Base-by-base conservation (phyloP, 2,888 invertebrate species). In the Lottia scabra region DNA sequence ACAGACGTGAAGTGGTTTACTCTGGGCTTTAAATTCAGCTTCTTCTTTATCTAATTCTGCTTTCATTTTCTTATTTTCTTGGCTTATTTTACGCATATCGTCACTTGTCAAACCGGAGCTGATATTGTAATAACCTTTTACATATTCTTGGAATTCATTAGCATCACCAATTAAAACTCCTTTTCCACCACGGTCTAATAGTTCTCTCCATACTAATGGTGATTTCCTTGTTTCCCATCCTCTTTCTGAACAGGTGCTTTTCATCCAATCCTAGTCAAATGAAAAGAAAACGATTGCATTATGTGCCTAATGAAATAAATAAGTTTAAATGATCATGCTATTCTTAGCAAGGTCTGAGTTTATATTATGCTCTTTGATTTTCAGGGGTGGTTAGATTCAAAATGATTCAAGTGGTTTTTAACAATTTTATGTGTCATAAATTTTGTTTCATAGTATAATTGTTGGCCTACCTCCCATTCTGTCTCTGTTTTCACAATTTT, bases 181-280 rank as follows among this genome's bases (percentile, higher is more conserved):
- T 77, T 89, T 90, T 10, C 90, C 89, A 26, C 90, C 90, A 19
- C 89, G 80, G 73, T 90, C 88, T 12, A 90, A 83, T 66, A 90
- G 77, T 75, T 90, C 90, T 56, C 90, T 78, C 90, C 90, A 90
- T 6, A 90, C 82, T 19, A 90, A 75, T 0, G 90, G 90, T 1
- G 90, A 90, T 71, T 81, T 83, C 1, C 72, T 72, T 79, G 89
- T 87, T 1, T 76, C 74, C 89, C 89, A 90, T 15, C 87, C 85
- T 68, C 85, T 80, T 63, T 83, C 78, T 16, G 77, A 70, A 69
- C 89, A 90, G 1, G 81, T 83, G 46, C 82, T 69, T 10, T 76
- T 68, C 48, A 89, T 75, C 89, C 89, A 89, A 43, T 74, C 72
- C 87, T 88, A 73, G 30, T 70, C 5, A 38, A 38, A 10, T 8